A percentile compares a stretch with the other conserved stretches of the same genome.
Conservation (phyloP, 2,113 vertebrate species). For the Nerophis lumbriciformis region DNA sequence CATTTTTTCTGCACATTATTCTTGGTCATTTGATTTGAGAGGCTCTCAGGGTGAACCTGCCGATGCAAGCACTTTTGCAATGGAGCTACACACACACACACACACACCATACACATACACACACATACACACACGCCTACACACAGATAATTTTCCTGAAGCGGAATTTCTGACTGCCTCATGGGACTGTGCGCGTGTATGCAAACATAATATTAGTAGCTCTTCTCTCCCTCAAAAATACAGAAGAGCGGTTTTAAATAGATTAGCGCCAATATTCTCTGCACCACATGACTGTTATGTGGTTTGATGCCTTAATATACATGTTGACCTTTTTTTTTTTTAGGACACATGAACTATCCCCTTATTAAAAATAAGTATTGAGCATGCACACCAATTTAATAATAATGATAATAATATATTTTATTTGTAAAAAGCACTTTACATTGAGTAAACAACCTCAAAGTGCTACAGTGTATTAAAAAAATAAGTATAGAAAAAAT, state of each 20-base stretch:
- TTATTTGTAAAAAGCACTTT: too few relatives aligned
- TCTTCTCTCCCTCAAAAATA: too few relatives aligned
- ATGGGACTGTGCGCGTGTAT: not conserved
- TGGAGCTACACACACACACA: not conserved
- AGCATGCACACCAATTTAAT: too few relatives aligned
- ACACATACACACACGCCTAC: not conserved
- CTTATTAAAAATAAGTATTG: too few relatives aligned
- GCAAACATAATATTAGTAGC: not conserved
- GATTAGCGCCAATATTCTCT: not conserved
- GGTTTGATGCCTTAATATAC: too few relatives aligned
- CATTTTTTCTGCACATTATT: conserved; percentile 61
- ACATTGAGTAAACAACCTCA: too few relatives aligned
- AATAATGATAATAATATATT: too few relatives aligned
- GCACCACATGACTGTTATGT: not conserved
- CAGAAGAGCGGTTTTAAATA: too few relatives aligned
- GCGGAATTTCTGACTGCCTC: conserved; percentile 5
- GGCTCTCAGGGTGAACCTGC: conserved; percentile 58
- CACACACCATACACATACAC: not conserved
- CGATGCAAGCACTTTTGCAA: conserved; percentile 56
- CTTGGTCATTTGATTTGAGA: conserved; percentile 64
- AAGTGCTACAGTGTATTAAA: too few relatives aligned
- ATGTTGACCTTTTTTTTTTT: too few relatives aligned
- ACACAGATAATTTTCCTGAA: conserved; percentile 9
- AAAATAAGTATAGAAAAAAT: too few relatives aligned
- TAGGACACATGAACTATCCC: too few relatives aligned